Base-by-base conservation (phyloP, 2,797 vertebrate species). In the Syngnathus acus region DNA sequence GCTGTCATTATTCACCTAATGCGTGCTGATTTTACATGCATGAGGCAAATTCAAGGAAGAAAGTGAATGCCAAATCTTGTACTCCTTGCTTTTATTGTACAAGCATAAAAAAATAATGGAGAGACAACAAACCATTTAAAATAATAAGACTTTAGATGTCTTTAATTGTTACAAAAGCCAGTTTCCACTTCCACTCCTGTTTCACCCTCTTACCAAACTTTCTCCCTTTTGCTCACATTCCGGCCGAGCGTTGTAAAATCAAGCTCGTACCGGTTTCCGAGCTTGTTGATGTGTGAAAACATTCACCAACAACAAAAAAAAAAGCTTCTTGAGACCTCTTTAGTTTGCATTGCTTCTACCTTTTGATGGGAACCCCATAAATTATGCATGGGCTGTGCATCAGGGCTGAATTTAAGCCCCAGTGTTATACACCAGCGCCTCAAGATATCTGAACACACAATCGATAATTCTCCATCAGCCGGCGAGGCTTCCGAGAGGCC, bases 381-480 rank as follows among this genome's bases (percentile, higher is more conserved):
- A 90, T 91, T 90, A 91, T 90, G 87, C 83, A 89, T 89, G 85
- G 70, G 61, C 82, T 85, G 87, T 76, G 82, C 82, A 88, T 89
- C 87, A 87, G 86, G 83, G 78, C 72, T 85, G 78, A 84, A 83
- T 88, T 87, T 85, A 90, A 90, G 90, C 83, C 86, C 85, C 79
- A 84, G 81, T 86, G 84, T 88, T 90, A 84, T 89, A 90, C 86
- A 89, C 84, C 85, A 89, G 81, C 66, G 76, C 88, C 87, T 89
- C 74, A 73, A 90, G 89, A 91, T 90, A 89, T 89, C 87, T 90
- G 87, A 90, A 87, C 84, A 89, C 79, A 85, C 83, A 89, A 91
- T 90, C 89, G 84, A 90, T 91, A 91, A 87, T 88, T 89, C 88
- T 87, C 87, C 82, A 90, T 91, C 88, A 90, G 86, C 80, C 80